phyloP scores from a whole-genome alignment of 2,888 invertebrate genomes.

The Homarus gammarus region DNA sequence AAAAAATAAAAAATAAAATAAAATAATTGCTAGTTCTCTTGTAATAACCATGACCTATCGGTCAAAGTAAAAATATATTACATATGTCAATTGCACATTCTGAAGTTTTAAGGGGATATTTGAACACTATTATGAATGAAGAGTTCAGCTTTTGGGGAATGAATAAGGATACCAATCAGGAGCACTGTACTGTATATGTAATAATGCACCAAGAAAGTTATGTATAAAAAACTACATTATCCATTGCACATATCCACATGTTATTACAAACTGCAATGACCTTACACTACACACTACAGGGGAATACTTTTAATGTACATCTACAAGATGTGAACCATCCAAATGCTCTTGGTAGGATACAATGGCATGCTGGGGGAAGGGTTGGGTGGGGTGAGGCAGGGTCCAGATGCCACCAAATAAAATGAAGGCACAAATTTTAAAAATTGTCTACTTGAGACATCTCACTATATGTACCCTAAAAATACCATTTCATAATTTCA shows the following conservation, averaged over 20 bases:
- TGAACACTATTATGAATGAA: background rate
- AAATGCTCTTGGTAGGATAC: constrained; percentile 37
- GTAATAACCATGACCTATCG: background rate
- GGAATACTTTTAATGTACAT: constrained; percentile 40
- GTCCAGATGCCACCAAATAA: constrained; percentile 35
- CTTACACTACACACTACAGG: constrained; percentile 41
- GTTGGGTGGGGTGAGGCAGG: background rate
- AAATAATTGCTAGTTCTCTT: background rate
- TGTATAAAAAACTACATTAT: constrained; percentile 43
- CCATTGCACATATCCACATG: constrained; percentile 51
- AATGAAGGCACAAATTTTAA: constrained; percentile 38
- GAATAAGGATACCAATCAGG: background rate
- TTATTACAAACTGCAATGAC: constrained; percentile 45
- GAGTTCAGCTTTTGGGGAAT: background rate
- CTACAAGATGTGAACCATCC: constrained; percentile 41
- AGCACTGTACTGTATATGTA: background rate
- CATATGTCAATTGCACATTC: background rate
- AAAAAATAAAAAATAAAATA: background rate
- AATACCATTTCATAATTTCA: constrained; percentile 13
- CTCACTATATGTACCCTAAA: constrained; percentile 1
- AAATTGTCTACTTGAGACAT: constrained; percentile 9
- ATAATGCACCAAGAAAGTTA: constrained; percentile 7
- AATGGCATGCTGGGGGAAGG: constrained; percentile 27
- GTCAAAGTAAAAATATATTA: background rate
- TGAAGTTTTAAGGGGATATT: background rate